Conservation (phyloP, 1,140 invertebrate genomes). For the Bicyclus anynana region DNA sequence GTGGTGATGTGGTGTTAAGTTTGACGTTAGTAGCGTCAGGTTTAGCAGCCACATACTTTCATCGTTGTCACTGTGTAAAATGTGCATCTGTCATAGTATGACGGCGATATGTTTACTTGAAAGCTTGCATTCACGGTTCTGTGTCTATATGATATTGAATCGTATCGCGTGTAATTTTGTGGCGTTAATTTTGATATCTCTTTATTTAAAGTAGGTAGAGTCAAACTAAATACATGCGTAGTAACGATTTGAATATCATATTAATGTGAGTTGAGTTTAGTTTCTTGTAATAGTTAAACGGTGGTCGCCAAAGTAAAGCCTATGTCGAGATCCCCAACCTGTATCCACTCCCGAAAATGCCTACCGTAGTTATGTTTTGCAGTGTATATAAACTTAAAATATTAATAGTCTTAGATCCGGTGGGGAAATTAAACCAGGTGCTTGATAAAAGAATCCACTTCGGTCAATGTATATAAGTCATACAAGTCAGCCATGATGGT, state of each 20-base stretch:
- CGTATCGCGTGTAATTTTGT: neutral
- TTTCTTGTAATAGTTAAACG: constrained; percentile 17
- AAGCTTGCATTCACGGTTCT: neutral
- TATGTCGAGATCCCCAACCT: constrained; percentile 43
- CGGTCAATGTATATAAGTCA: no score
- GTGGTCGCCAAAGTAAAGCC: constrained; percentile 64
- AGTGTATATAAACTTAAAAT: constrained; percentile 31
- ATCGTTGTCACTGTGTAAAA: no score
- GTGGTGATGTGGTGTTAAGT: no score
- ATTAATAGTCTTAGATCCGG: neutral
- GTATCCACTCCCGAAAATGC: constrained; percentile 22
- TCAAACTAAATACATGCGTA: no score
- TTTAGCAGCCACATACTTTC: no score
- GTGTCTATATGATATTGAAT: neutral
- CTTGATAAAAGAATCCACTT: neutral
- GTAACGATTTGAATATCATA: neutral
- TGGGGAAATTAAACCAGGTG: neutral
- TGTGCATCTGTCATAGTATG: no score
- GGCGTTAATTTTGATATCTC: no score
- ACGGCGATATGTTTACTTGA: neutral
- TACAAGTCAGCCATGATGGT: no score
- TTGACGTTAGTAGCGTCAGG: no score
- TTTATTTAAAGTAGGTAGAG: no score
- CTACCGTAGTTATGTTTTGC: constrained; percentile 47
- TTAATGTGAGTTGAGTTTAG: neutral